Conservation (phyloP, 2,113 vertebrate species). For the Naja naja region DNA sequence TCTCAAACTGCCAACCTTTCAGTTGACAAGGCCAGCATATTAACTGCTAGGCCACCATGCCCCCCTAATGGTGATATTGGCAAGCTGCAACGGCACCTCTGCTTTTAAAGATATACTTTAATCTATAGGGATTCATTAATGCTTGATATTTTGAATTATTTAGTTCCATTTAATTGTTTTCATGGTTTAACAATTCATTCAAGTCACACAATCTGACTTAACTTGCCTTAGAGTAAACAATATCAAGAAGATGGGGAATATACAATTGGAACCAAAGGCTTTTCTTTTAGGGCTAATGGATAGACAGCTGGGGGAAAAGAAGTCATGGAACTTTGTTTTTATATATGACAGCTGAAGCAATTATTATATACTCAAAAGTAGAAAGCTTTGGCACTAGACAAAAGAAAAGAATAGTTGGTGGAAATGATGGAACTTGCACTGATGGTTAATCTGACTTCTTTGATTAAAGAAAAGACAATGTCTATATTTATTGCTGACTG, state of each 20-base stretch:
- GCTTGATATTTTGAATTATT: neutral
- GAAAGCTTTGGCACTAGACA: neutral
- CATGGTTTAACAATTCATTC: neutral
- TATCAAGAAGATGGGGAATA: neutral
- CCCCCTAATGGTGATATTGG: neutral
- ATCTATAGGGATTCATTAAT: neutral
- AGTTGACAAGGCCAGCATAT: neutral
- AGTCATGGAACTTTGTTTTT: neutral
- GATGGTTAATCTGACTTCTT: neutral
- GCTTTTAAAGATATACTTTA: neutral
- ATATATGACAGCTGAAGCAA: neutral
- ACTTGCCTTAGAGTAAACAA: neutral
- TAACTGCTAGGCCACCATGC: neutral
- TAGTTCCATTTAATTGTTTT: neutral
- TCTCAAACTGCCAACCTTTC: neutral
- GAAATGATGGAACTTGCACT: neutral
- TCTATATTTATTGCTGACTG: neutral
- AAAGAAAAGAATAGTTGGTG: neutral
- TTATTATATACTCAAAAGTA: neutral
- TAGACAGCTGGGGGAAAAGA: neutral
- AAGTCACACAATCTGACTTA: neutral
- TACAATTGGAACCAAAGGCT: neutral
- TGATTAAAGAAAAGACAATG: neutral
- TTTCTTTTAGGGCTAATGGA: neutral
- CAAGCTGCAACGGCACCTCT: neutral